Base-by-base conservation (phyloP, 1,140 invertebrate genomes). In the Drosophila parabipectinata region DNA sequence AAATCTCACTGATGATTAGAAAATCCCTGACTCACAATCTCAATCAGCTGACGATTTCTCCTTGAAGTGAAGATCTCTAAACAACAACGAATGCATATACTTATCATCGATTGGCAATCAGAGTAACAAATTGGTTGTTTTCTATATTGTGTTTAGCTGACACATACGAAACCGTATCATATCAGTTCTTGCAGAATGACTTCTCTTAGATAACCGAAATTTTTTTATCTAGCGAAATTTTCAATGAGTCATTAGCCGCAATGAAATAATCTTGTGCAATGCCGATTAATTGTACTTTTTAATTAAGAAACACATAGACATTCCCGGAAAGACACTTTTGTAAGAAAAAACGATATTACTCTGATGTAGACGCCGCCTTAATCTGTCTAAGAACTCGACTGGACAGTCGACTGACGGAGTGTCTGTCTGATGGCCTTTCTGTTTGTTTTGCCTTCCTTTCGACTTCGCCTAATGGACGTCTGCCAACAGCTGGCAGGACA, bases 401-500 rank as follows among this genome's bases (percentile, higher is more conserved):
- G 60, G 53, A 48, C 64, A 34, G 39, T 37, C 50, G 51, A 26
- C 18, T 32, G 37, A 57, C 51, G 45, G 62, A 47, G 39, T 39
- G 18, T 5, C 41, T 28, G 21, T 21, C 7, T 37, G 21, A 21
- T 24, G n/a, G 44, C 44, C 18, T 10, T 21, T 47, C 24, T 59
- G 14, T 51, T 51, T 63, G 44, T 57, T 18, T 18, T 76, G 28
- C n/a, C 52, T 39, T 30, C 54, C 68, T 64, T 62, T 60, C 57
- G 54, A 41, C 34, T 47, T 55, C 34, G 54, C 51, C 74, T 81
- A 81, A 81, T 82, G 79, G 75, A 82, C 54, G 75, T 62, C 60
- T 79, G 75, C 69, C 71, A 82, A 55, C 79, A 83, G 75, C 71
- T 82, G 79, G 79, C 79, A 81, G 79, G 73, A 77, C 78, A 81